phyloP scores from a whole-genome alignment of 2,888 invertebrate genomes.

The Melinaea marsaeus region DNA sequence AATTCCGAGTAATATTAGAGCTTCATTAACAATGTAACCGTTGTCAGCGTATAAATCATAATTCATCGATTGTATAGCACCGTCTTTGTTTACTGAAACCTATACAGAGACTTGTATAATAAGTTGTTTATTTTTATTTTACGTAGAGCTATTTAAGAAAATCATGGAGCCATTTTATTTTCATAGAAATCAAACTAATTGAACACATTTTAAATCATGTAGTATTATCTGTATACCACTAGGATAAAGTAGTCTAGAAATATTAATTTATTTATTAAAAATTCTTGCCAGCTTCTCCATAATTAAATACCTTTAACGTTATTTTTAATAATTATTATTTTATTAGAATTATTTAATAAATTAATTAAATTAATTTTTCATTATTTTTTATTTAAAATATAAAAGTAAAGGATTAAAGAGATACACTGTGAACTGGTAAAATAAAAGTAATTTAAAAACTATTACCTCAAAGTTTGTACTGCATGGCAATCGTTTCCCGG shows the following conservation, averaged over 20 bases:
- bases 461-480: conserved; percentile 63
- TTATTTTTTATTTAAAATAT: too few relatives aligned
- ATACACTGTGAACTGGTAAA: background rate
- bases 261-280: too few relatives aligned
- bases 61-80: conserved; percentile 80
- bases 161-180: background rate
- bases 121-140: background rate
- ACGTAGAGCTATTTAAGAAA: background rate
- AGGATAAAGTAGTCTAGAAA: too few relatives aligned
- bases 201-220: background rate
- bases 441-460: background rate
- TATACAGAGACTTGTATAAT: conserved; percentile 10
- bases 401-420: too few relatives aligned
- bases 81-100: conserved; percentile 60
- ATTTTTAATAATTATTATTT: too few relatives aligned
- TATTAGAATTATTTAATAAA: too few relatives aligned
- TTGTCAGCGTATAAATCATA: conserved; percentile 67
- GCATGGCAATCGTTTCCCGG: conserved; percentile 72
- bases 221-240: too few relatives aligned
- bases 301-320: too few relatives aligned
- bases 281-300: too few relatives aligned
- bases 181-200: background rate
- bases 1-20: conserved; percentile 30
- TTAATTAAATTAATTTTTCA: too few relatives aligned
- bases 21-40: conserved; percentile 74